Percentiles rank a stretch among this genome's conserved stretches.
phyloP scores from a whole-genome alignment of 35 echinoderm and acorn worm species.

The Stichopus chloronotus region DNA sequence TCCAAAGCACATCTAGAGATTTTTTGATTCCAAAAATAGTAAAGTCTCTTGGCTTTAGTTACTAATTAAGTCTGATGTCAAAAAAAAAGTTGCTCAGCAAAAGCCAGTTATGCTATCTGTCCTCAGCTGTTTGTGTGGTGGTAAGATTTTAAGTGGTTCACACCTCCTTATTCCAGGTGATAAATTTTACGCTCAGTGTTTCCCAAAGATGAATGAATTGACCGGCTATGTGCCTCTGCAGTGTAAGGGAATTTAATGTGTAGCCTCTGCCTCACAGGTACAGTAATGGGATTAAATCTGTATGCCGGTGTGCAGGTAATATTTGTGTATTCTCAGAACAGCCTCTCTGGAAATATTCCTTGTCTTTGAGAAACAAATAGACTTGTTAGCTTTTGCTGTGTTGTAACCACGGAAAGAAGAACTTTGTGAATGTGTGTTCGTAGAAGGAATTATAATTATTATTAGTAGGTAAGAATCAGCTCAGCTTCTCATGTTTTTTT shows the following conservation, averaged over 20 bases:
- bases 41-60: background rate
- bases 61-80: background rate
- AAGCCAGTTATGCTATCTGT: background rate
- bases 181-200: background rate
- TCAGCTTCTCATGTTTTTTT: no score
- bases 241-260: background rate
- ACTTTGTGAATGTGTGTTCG: no score
- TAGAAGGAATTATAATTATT: no score
- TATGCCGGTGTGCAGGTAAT: no score
- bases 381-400: no score
- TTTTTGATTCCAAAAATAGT: no score
- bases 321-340: no score
- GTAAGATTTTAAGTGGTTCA: conserved; percentile 18
- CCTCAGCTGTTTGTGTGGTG: conserved; percentile 28
- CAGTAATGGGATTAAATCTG: background rate
- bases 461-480: no score
- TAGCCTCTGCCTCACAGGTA: background rate
- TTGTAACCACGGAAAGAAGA: no score
- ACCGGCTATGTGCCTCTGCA: background rate
- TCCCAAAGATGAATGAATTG: background rate
- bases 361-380: no score
- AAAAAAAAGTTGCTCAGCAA: background rate
- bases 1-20: no score
- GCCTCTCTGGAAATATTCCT: no score
- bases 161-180: background rate